Conservation (phyloP, 2,113 vertebrate genomes). For the Potamarius usumacintae region DNA sequence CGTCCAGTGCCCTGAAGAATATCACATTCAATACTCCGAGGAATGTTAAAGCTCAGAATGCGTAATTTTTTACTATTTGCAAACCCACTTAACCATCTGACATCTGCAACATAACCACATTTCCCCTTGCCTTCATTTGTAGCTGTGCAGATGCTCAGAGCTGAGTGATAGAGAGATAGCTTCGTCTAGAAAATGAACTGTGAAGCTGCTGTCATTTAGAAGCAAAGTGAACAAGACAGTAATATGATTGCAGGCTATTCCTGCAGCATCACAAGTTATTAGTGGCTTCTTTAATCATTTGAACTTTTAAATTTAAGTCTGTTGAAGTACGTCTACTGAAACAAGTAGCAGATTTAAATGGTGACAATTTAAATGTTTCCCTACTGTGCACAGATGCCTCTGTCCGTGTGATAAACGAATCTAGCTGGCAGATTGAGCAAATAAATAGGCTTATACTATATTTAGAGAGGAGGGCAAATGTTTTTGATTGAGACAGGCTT, state of each 20-base stretch:
- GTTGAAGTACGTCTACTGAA: constrained; percentile 11
- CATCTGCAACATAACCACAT: constrained; percentile 9
- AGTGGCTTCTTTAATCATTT: constrained; percentile 32
- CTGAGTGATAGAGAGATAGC: constrained; percentile 16
- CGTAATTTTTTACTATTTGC: neutral
- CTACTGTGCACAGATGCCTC: constrained; percentile 33
- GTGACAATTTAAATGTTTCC: constrained; percentile 31
- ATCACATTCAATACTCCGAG: neutral
- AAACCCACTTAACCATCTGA: constrained; percentile 13
- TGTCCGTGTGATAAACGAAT: constrained; percentile 6
- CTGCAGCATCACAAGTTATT: constrained; percentile 24
- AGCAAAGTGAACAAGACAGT: constrained; percentile 20
- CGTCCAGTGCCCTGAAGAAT: neutral
- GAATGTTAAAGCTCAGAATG: neutral
- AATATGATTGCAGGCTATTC: constrained; percentile 28
- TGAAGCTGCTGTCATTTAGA: constrained; percentile 23
- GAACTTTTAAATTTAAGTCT: constrained; percentile 23
- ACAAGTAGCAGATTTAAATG: constrained; percentile 34
- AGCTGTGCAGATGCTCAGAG: constrained; percentile 23
- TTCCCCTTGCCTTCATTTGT: constrained; percentile 3
- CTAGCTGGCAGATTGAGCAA: constrained; percentile 19
- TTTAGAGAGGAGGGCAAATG: neutral
- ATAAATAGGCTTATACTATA: constrained; percentile 13
- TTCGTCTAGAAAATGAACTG: constrained; percentile 7
- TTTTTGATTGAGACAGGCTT: neutral